Base-by-base conservation (phyloP, 2,888 invertebrate species). In the Pterostichus niger region DNA sequence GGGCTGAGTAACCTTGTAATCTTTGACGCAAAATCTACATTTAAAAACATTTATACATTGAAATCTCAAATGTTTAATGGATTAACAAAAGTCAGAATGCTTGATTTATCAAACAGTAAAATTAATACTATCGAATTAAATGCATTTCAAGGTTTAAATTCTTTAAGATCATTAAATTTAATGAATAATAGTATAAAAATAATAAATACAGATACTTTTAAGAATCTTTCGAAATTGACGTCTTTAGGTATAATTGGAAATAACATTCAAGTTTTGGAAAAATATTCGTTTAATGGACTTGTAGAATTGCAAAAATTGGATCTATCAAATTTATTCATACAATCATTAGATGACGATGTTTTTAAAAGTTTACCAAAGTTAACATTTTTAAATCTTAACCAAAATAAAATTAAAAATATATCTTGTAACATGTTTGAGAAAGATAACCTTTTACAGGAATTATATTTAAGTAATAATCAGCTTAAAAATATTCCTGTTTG, bases 321-420 rank as follows among this genome's bases (percentile, higher is more conserved):
- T 49, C 1, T 40, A 13, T 40, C 46, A 46, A 44, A 75, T 75
- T 17, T 75, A 17, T 75, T 24, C n/a, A 31, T 76, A 46, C 17
- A 52, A 52, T n/a, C 17, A 52, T 24, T 59, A 59, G 17, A 59
- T 59, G 10, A n/a, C 9, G 54, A 24, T 52, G 24, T 33, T 11
- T 76, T 76, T 76, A 11, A 76, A 15, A 54, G 49, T 7, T 46
- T 76, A 10, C 10, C 15, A n/a, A 11, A 49, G 11, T 52, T 76
- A 31, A 6, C 9, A 52, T 2, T 52, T 10, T 76, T 76, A 76
- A 76, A 76, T 76, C n/a, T 76, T 24, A 6, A 17, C 11, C 9
- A 76, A 24, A 76, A 76, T 52, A 76, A 76, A 49, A 52, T 76
- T 31, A n/a, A 52, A 76, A 24, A n/a, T 52, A 10, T 76, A 5